Conservation (phyloP, 2,888 invertebrate genomes). For the Galerucella pusilla region DNA sequence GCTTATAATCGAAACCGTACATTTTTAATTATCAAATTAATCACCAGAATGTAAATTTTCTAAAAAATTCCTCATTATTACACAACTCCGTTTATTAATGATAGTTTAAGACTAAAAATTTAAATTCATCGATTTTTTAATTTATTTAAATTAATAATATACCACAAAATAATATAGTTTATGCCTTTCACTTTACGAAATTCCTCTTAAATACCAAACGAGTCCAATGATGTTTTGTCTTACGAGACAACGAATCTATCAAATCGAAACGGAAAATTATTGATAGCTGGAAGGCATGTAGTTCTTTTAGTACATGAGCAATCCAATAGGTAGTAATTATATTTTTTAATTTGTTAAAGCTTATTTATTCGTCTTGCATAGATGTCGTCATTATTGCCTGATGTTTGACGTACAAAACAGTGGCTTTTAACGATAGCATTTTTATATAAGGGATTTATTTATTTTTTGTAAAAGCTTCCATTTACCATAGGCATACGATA, state of each 20-base stretch:
- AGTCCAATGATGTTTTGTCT: neutral
- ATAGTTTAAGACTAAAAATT: no score
- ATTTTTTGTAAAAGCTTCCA: no score
- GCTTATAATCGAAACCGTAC: no score
- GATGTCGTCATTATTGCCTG: neutral
- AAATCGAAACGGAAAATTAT: neutral
- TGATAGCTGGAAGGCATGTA: neutral
- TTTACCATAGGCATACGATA: no score
- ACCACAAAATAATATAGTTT: neutral
- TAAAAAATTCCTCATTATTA: no score
- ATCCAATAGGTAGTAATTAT: no score
- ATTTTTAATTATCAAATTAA: no score
- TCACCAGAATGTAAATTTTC: no score
- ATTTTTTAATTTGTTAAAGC: neutral
- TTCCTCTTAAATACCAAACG: neutral
- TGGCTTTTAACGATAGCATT: no score
- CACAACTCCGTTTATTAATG: no score
- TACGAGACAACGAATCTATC: neutral
- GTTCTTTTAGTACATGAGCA: neutral
- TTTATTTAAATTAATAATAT: neutral
- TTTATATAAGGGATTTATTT: no score
- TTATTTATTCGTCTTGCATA: neutral
- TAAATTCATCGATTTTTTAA: neutral
- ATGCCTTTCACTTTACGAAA: neutral
- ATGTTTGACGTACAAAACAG: no score